These are phyloP conservation scores for Myotis daubentonii DNA, from an alignment of 2,797 vertebrate species.

Conservation along the genomic window DNA sequence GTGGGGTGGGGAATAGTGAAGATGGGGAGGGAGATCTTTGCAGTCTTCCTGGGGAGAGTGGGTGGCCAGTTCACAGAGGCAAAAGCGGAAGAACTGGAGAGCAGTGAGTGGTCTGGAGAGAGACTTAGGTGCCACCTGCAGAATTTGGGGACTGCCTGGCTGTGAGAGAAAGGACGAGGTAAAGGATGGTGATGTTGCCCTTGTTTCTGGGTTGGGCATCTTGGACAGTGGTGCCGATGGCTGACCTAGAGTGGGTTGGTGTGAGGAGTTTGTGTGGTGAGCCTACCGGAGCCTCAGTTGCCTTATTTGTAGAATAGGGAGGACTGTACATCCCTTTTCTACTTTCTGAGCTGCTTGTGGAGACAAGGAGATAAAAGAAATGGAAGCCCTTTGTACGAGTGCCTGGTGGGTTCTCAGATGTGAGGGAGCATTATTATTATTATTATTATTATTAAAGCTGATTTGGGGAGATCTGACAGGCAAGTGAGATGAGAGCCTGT, in stretches of 20 bases:
- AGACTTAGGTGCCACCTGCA: neutral
- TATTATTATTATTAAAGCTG: neutral
- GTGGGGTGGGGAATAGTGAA: neutral
- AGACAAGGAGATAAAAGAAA: constrained; percentile 9
- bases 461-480: constrained; percentile 50
- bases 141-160: neutral
- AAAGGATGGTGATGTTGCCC: neutral
- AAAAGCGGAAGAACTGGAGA: neutral
- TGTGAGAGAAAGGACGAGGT: neutral
- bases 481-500: neutral
- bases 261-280: neutral
- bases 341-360: neutral
- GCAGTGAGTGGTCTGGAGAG: neutral
- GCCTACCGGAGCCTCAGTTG: neutral
- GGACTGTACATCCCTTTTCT: neutral
- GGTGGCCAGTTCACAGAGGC: neutral
- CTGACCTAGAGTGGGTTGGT: neutral
- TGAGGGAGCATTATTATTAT: neutral
- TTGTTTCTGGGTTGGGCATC: neutral
- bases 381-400: neutral
- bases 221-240: neutral
- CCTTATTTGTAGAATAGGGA: neutral
- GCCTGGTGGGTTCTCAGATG: neutral
- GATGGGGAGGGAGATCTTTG: neutral
- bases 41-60: neutral